Base-by-base conservation (phyloP, 2,797 vertebrate genomes). In the Thripadectes ignobilis region DNA sequence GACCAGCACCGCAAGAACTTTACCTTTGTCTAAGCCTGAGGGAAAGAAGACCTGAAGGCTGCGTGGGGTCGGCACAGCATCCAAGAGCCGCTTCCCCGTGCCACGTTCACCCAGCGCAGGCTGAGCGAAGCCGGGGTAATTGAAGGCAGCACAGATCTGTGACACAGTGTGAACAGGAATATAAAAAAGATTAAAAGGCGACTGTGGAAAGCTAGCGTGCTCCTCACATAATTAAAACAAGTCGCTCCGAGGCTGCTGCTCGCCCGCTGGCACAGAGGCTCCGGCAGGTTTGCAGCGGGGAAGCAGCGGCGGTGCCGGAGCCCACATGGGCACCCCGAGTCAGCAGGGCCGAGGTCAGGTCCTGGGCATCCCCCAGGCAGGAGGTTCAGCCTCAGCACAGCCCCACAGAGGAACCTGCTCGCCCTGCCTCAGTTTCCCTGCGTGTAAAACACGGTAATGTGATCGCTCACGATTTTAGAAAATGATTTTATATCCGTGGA, bases 201-300 rank as follows among this genome's bases (percentile, higher is more conserved):
- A 51, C 92, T 93, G 96, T 68, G 93, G 94, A 96, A 94, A 96
- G 94, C 95, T 81, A 91, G 96, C 81, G 14, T 95, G 91, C 92
- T 95, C 94, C 92, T 96, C 82, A 43, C 81, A 32, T 96, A 95
- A 91, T 97, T 91, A 81, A 80, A 97, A 90, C 92, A 93, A 97
- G 79, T 88, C 58, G 85, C 68, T 81, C 90, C 59, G 66, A 92
- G 80, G 69, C 94, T 95, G 85, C 90, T 95, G 82, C 91, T 85
- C 57, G 72, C 57, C 55, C 20, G 85, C 73, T 34, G 34, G 79
- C 65, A 3, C 59, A 43, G 59, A 51, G 72, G 54, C 75, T 85
- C 2, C 12, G 38, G 75, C 82, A 93, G 89, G 82, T 85, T 41
- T 26, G 46, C 75, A n/a, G 54, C 71, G 54, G 51, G 48, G 27